Percentiles rank a stretch among this genome's conserved stretches.
Evolutionary conservation across 2,888 invertebrate genomes (phyloP).

Genomic region (Drosophila engyochracea): DNA sequence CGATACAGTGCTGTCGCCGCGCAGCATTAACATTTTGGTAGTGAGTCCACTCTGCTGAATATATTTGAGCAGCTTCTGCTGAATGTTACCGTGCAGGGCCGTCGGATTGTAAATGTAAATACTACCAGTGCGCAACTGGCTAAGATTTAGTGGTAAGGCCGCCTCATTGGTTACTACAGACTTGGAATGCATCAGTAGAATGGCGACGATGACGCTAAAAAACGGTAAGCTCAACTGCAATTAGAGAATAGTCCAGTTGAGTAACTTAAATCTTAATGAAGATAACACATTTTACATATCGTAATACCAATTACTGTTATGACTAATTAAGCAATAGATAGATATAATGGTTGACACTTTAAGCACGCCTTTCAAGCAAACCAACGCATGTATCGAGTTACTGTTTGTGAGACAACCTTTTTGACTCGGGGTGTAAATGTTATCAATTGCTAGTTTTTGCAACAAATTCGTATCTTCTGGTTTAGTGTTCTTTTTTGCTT

Average conservation of each 20-base stretch:
- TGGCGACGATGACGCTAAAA: conserved; percentile 67
- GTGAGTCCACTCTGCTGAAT: conserved; percentile 68
- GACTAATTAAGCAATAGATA: not conserved
- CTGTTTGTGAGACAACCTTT: not conserved
- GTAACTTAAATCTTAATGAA: not conserved
- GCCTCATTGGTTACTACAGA: conserved; percentile 66
- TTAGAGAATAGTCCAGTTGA: not conserved
- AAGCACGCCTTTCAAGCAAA: not conserved
- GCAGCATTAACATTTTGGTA: conserved; percentile 48
- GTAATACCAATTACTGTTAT: not conserved
- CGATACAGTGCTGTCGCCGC: conserved; percentile 30
- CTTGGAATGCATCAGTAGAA: conserved; percentile 76
- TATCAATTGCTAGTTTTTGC: not conserved
- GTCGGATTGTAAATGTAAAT: conserved; percentile 71
- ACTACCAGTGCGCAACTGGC: conserved; percentile 68
- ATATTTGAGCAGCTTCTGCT: conserved; percentile 61
- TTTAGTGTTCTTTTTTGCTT: not conserved
- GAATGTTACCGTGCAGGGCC: conserved; percentile 48
- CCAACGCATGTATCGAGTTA: not conserved
- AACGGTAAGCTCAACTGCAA: conserved; percentile 74
- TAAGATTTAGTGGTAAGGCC: conserved; percentile 72
- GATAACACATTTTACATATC: not conserved
- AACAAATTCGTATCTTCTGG: not conserved
- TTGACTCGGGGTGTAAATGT: not conserved
- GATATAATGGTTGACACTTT: not conserved